Percentiles rank a stretch among this genome's conserved stretches.
These are phyloP conservation scores for Rhopalosiphum nymphaeae DNA, from an alignment of 2,888 invertebrate genomes.

Conservation along the genomic window DNA sequence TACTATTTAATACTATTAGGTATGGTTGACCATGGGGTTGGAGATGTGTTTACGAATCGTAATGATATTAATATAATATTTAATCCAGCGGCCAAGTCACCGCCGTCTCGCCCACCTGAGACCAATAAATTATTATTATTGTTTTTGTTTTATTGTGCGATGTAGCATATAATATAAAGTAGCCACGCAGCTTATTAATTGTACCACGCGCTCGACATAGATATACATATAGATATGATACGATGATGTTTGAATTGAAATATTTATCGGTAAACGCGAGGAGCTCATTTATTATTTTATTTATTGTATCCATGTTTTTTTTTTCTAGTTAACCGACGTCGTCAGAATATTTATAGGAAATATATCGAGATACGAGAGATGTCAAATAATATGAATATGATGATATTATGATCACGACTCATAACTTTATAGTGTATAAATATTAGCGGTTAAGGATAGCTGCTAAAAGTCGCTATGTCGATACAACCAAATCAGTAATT, in stretches of 20 bases:
- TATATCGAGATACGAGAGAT: not conserved
- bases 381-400: not conserved
- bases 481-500: not conserved
- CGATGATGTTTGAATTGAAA: slow-evolving; percentile 25
- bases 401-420: not conserved
- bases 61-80: not conserved
- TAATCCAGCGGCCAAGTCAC: not conserved
- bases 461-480: no score
- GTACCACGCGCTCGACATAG: not conserved
- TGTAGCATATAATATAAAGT: not conserved
- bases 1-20: not conserved
- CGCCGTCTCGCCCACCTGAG: slow-evolving; percentile 29
- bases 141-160: not conserved
- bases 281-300: not conserved
- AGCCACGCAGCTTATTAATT: slow-evolving; percentile 5
- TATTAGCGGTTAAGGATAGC: not conserved
- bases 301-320: not conserved
- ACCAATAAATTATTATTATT: slow-evolving; percentile 39
- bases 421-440: not conserved
- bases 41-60: not conserved
- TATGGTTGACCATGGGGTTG: not conserved
- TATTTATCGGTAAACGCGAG: not conserved
- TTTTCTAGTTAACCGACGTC: not conserved
- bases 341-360: not conserved
- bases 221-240: not conserved